Percentiles rank a stretch among this genome's conserved stretches.
Conservation (phyloP, 2,113 vertebrate genomes). For the Brachypteracias leptosomus region DNA sequence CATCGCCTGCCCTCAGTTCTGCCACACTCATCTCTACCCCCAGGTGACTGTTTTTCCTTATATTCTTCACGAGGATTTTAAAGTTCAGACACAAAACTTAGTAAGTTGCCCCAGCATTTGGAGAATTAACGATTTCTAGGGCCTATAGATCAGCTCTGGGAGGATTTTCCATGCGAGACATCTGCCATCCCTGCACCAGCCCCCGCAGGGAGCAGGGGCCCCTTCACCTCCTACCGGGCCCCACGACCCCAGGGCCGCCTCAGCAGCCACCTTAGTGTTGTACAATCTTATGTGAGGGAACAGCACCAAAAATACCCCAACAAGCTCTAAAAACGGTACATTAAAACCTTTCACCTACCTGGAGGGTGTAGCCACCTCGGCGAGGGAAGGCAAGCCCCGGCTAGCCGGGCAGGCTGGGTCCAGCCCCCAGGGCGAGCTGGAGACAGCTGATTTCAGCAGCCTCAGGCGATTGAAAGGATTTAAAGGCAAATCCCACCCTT, state of each 20-base stretch:
- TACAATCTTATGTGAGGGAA: background rate
- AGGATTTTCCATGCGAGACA: background rate
- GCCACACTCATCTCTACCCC: background rate
- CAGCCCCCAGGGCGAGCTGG: background rate
- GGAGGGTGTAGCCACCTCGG: fast-evolving
- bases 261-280: background rate
- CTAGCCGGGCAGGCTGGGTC: background rate
- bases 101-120: background rate
- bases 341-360: background rate
- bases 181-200: no score
- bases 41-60: background rate
- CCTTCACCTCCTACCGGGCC: background rate
- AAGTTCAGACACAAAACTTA: background rate
- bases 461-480: background rate
- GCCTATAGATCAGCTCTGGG: background rate
- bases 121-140: background rate
- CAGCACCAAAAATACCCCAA: background rate
- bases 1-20: background rate
- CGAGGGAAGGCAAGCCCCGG: no score
- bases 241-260: fast-evolving
- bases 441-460: no score
- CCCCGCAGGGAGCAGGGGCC: no score
- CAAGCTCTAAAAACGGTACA: background rate
- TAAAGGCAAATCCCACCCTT: background rate
- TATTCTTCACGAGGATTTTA: background rate